Evolutionary conservation across 2,113 vertebrate species (phyloP).

Genomic region (Ranitomeya imitator): DNA sequence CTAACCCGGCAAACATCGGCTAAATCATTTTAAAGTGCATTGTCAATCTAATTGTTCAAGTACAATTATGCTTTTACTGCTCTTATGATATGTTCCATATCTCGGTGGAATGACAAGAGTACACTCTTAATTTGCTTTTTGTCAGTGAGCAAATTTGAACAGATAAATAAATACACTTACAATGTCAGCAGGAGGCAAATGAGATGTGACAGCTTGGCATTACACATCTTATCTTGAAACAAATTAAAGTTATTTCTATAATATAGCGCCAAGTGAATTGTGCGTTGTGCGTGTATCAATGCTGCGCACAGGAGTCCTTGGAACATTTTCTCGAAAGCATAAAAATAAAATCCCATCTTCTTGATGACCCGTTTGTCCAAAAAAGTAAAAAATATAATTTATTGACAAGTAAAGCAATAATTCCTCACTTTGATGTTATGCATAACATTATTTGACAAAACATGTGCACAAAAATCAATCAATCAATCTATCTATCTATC

Average conservation of each 20-base stretch:
- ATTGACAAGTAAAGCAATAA: too few species aligned
- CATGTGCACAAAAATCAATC: too few species aligned
- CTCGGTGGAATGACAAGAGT: slow-evolving; percentile 37
- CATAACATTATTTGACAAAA: too few species aligned
- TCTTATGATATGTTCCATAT: slow-evolving; percentile 43
- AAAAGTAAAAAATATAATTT: not conserved
- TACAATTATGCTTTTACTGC: slow-evolving; percentile 47
- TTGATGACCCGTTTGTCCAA: not conserved
- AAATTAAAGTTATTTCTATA: slow-evolving; percentile 56
- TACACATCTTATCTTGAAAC: slow-evolving; percentile 38
- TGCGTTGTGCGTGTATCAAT: not conserved
- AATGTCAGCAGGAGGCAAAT: slow-evolving; percentile 40
- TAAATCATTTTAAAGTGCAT: slow-evolving; percentile 41
- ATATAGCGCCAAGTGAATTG: slow-evolving; percentile 19
- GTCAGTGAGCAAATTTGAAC: slow-evolving; percentile 51
- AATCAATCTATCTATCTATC: too few species aligned
- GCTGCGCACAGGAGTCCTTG: not conserved
- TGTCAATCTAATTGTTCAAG: slow-evolving; percentile 48
- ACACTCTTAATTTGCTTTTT: slow-evolving; percentile 44
- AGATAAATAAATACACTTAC: slow-evolving; percentile 55
- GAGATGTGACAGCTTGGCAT: slow-evolving; percentile 41
- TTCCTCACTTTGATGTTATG: too few species aligned
- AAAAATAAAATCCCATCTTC: not conserved
- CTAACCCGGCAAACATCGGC: slow-evolving; percentile 10
- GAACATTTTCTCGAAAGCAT: not conserved